A percentile compares a stretch with the other conserved stretches of the same genome.
These are phyloP conservation scores for Bombyx mandarina DNA, from an alignment of 1,140 invertebrate species.

Conservation along the genomic window DNA sequence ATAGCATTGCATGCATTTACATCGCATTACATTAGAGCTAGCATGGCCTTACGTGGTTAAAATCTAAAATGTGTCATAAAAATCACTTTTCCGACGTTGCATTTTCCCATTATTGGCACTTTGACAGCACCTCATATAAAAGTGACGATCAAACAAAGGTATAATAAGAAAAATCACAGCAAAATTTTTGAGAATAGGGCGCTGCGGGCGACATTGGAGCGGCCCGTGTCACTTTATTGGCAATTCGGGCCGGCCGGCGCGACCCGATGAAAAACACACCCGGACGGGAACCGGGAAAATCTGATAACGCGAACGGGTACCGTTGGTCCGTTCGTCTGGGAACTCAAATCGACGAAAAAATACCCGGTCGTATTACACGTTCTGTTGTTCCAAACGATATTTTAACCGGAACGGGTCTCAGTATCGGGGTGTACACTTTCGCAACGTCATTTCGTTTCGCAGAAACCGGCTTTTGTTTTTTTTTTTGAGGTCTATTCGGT, in stretches of 20 bases:
- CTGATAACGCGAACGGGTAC: slow-evolving; percentile 18
- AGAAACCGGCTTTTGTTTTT: too few species aligned
- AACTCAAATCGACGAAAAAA: slow-evolving; percentile 13
- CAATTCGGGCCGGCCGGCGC: slow-evolving; percentile 13
- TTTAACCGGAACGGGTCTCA: too few species aligned
- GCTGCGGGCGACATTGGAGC: slow-evolving; percentile 3
- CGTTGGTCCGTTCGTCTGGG: slow-evolving; percentile 8
- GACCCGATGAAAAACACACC: slow-evolving; percentile 16
- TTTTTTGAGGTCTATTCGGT: too few species aligned
- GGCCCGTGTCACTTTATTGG: slow-evolving; percentile 21
- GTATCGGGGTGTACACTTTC: too few species aligned
- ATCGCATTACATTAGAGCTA: too few species aligned
- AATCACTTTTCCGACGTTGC: not conserved
- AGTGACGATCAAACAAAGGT: not conserved
- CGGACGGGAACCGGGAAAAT: slow-evolving; percentile 14
- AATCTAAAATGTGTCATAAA: not conserved
- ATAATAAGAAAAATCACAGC: not conserved
- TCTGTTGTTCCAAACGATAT: not conserved
- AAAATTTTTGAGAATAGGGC: slow-evolving; percentile 5
- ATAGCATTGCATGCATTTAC: too few species aligned
- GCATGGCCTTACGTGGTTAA: too few species aligned
- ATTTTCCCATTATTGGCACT: not conserved
- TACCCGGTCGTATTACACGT: slow-evolving; percentile 4
- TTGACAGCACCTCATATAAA: too few species aligned
- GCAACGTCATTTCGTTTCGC: too few species aligned